Conservation (phyloP, 2,113 vertebrate species). For the Peromyscus maniculatus region DNA sequence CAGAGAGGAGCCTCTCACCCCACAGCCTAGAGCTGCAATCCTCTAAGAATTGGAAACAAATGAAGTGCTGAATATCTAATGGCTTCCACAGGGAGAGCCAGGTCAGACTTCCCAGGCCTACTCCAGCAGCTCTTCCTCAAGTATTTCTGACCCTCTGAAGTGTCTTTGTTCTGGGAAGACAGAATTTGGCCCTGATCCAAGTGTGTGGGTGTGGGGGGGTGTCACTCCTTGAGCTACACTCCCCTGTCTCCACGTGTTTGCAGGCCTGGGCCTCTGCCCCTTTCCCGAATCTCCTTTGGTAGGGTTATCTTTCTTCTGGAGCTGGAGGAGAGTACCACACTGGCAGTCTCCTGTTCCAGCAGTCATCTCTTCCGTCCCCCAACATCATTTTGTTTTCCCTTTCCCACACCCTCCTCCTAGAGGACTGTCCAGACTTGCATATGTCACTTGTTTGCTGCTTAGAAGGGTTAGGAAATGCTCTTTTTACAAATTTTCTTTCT, state of each 20-base stretch:
- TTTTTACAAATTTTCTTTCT: constrained; percentile 39
- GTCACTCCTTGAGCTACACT: constrained; percentile 31
- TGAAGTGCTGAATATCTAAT: constrained; percentile 93
- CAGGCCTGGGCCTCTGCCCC: constrained; percentile 7
- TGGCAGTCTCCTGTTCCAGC: neutral
- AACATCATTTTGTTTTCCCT: neutral
- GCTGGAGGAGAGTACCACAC: neutral
- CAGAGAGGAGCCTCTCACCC: constrained; percentile 89
- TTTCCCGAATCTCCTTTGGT: constrained; percentile 62
- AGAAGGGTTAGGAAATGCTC: constrained; percentile 40
- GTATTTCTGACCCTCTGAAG: constrained; percentile 86
- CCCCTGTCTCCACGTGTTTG: constrained; percentile 69
- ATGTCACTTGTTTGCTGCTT: constrained; percentile 45
- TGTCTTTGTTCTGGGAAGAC: constrained; percentile 81
- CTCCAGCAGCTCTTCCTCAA: constrained; percentile 79
- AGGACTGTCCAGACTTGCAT: constrained; percentile 11
- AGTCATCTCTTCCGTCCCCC: neutral
- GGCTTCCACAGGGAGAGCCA: constrained; percentile 90
- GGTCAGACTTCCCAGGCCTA: constrained; percentile 87
- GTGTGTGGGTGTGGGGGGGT: neutral
- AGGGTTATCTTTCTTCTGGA: constrained; percentile 49
- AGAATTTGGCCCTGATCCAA: constrained; percentile 72
- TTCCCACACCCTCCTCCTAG: constrained; percentile 22
- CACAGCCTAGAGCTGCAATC: constrained; percentile 85
- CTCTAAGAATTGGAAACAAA: constrained; percentile 89